phyloP scores from a whole-genome alignment of 1,140 invertebrate genomes.

The Dendroctonus valens region DNA sequence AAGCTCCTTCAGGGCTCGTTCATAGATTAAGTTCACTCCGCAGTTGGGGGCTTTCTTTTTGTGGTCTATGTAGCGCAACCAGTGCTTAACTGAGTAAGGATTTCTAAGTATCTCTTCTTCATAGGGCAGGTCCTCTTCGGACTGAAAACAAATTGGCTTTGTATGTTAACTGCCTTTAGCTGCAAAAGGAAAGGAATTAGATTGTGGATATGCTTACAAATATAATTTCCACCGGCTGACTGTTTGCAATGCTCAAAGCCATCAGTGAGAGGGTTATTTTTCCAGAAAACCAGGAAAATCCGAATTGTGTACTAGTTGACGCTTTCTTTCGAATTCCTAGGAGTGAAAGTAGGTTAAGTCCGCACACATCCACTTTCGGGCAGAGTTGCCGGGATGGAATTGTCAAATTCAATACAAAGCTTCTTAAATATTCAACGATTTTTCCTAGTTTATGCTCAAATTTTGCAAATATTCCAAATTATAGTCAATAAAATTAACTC shows the following conservation, averaged over 20 bases:
- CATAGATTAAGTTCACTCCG: constrained; percentile 90
- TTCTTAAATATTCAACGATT: no score
- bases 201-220: constrained; percentile 5
- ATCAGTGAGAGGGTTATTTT: neutral
- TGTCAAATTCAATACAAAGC: no score
- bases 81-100: constrained; percentile 96
- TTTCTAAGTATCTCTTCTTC: constrained; percentile 98
- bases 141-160: constrained; percentile 16
- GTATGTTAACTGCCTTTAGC: no score
- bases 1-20: constrained; percentile 92
- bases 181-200: neutral
- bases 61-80: constrained; percentile 96
- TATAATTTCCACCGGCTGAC: constrained; percentile 1
- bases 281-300: no score
- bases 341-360: no score
- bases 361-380: no score
- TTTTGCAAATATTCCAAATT: no score
- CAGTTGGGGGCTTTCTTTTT: constrained; percentile 83
- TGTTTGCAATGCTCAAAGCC: neutral
- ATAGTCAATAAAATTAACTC: no score
- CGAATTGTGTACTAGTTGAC: no score
- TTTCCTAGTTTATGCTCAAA: no score
- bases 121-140: constrained; percentile 91
- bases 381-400: no score
- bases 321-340: no score